Evolutionary conservation across 1,140 invertebrate genomes (phyloP), one percentile per base, ranked within the genome.

Genomic region (Patella vulgata): DNA sequence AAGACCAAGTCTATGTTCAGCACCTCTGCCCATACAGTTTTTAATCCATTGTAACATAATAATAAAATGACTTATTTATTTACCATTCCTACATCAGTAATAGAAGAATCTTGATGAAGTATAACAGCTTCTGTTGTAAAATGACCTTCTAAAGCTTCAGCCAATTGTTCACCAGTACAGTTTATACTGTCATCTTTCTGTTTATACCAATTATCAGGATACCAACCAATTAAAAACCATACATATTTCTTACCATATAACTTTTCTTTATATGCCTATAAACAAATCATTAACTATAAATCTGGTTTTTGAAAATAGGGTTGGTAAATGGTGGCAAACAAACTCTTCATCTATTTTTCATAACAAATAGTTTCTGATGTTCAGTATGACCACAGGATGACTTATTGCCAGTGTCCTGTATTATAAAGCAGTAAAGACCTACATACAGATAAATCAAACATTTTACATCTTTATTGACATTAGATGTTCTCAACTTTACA

Each of bases 161-260:
- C 78, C 93, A 99, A 97, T 82, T 99, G 89, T 70, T 97, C 93
- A 40, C 88, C 88, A 0, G 95, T 97, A 80, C 98, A 99, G 62
- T 95, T 91, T 28, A 98, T 91, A 19, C 90, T 89, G 81, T 96
- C 93, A 50, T 93, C 91, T 59, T 93, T 89, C n/a, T 90, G 88
- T 76, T 94, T 92, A 81, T 96, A 99, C 97, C 97, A 99, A 77
- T 98, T 96, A 80, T 99, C 96, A 78, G 99, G 95, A 82, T 99
- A 99, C 97, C 97, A 99, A 43, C 95, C 97, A 75, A 99, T 99
- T 83, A 99, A 97, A 82, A 99, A 98, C 97, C 97, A 99, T 0
- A 99, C 97, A 85, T 98, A 96, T 39, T 93, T 93, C 74, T 94
- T 93, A 2, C 97, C 97, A 79, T 95, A 99, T 1, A 99, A 86